Percentiles rank a stretch among this genome's conserved stretches.
These are phyloP conservation scores for Pristis pectinata DNA, from an alignment of 2,797 vertebrate genomes.

Conservation along the genomic window DNA sequence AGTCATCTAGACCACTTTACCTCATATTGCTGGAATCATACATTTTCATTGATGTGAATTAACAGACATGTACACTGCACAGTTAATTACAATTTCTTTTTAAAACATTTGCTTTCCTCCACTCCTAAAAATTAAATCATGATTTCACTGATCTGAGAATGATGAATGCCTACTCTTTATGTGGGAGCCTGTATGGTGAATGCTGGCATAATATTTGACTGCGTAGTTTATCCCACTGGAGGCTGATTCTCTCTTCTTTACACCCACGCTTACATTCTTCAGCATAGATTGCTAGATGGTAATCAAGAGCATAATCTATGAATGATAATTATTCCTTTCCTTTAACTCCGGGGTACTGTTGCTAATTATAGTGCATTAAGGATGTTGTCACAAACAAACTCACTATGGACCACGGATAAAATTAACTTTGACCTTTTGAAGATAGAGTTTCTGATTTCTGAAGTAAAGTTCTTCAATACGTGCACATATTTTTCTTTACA, in stretches of 20 bases:
- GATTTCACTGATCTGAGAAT: not conserved
- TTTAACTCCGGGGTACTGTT: not conserved
- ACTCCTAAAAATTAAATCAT: not conserved
- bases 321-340: not conserved
- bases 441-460: not conserved
- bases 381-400: no score
- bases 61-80: not conserved
- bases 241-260: not conserved
- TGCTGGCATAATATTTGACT: not conserved
- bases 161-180: not conserved
- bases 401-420: not conserved
- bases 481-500: not conserved
- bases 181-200: not conserved
- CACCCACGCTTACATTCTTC: not conserved
- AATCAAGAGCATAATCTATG: not conserved
- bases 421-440: not conserved
- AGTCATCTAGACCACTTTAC: not conserved
- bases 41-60: not conserved
- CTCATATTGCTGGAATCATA: not conserved
- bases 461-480: not conserved
- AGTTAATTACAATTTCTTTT: not conserved
- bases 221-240: not conserved
- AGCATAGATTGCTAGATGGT: not conserved
- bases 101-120: not conserved
- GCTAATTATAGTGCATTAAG: no score